These are phyloP conservation scores for Oryzias sinensis DNA, from an alignment of 2,797 vertebrate species.

Conservation along the genomic window DNA sequence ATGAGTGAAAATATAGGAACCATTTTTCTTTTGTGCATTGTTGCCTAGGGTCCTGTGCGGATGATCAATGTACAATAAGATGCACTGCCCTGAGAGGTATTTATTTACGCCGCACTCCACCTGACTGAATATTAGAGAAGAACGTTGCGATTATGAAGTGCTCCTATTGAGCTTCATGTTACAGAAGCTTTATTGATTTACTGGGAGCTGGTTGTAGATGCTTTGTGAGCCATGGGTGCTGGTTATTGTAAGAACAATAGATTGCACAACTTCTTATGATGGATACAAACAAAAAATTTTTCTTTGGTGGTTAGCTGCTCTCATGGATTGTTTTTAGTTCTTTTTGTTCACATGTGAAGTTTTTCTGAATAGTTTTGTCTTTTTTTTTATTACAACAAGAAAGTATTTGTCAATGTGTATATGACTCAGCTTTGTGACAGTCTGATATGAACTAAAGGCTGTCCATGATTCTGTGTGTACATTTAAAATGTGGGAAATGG, in stretches of 20 bases:
- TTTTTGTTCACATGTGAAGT: neutral
- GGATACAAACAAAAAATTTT: slow-evolving; percentile 9
- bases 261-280: slow-evolving; percentile 26
- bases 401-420: neutral
- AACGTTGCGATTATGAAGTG: slow-evolving; percentile 61
- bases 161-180: slow-evolving; percentile 46
- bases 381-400: neutral
- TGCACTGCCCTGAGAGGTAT: slow-evolving; percentile 48
- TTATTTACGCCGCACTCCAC: slow-evolving; percentile 60
- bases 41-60: slow-evolving; percentile 60
- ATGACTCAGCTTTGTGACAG: too few species aligned
- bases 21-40: slow-evolving; percentile 66
- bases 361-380: neutral
- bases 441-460: too few species aligned
- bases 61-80: slow-evolving; percentile 69
- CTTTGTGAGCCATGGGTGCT: slow-evolving; percentile 41
- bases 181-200: slow-evolving; percentile 62
- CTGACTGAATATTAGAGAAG: slow-evolving; percentile 58
- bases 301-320: neutral
- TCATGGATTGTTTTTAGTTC: neutral
- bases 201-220: slow-evolving; percentile 49
- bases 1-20: slow-evolving; percentile 64
- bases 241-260: slow-evolving; percentile 31
- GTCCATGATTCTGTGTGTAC: too few species aligned
- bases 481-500: too few species aligned